A percentile compares a stretch with the other conserved stretches of the same genome.
These are phyloP conservation scores for Sabatieria punctata DNA, from an alignment of 2,888 invertebrate species.

Conservation along the genomic window DNA sequence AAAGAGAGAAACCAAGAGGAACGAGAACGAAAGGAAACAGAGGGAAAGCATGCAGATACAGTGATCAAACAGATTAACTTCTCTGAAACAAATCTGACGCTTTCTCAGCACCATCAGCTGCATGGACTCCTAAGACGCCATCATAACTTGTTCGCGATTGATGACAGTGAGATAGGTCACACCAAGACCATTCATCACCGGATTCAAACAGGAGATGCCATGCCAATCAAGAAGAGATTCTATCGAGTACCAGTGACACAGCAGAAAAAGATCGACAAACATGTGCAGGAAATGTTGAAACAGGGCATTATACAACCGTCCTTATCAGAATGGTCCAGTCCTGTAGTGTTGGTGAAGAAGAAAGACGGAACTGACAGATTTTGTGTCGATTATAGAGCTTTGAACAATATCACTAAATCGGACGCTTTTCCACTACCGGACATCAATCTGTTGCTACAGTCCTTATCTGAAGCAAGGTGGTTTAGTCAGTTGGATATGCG, in stretches of 20 bases:
- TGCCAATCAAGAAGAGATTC: background rate
- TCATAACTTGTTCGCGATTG: too few species aligned
- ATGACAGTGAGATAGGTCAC: too few species aligned
- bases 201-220: background rate
- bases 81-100: too few species aligned
- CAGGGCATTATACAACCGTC: background rate
- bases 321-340: background rate
- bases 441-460: conserved; percentile 8
- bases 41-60: too few species aligned
- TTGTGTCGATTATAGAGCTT: conserved; percentile 10
- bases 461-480: background rate
- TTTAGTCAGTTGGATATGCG: conserved; percentile 11
- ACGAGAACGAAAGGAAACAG: too few species aligned
- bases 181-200: too few species aligned
- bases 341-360: conserved; percentile 7
- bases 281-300: background rate
- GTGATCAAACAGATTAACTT: too few species aligned
- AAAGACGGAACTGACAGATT: conserved; percentile 8
- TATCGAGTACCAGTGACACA: conserved; percentile 1
- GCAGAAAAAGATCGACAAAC: background rate
- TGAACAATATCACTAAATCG: conserved; percentile 10
- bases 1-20: too few species aligned
- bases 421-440: conserved; percentile 7
- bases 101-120: too few species aligned
- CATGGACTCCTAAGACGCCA: too few species aligned